phyloP scores from a whole-genome alignment of 2,797 vertebrate species.

The Lepilemur ruficaudatus region DNA sequence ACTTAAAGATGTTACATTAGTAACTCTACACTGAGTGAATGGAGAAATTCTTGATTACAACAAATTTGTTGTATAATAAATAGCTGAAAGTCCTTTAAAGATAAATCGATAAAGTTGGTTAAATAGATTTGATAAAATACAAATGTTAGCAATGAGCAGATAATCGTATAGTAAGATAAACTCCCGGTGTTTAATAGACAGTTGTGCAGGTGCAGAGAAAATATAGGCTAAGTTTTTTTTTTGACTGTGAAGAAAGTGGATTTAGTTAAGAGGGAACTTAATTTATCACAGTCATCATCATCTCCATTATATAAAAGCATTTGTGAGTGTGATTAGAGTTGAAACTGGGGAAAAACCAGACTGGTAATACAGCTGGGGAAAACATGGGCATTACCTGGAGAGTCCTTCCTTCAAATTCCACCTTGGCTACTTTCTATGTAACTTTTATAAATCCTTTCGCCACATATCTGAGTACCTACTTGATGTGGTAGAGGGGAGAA shows the following conservation, averaged over 20 bases:
- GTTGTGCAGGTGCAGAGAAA: background rate
- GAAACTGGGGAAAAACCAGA: background rate
- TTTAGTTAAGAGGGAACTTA: background rate
- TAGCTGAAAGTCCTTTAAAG: background rate
- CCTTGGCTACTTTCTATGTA: background rate
- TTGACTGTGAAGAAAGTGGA: background rate
- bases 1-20: background rate
- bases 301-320: background rate
- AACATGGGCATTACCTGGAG: background rate
- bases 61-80: background rate
- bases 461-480: background rate
- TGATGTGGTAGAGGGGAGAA: background rate
- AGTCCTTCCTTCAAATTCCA: background rate
- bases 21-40: background rate
- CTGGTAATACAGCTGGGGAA: background rate
- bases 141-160: background rate
- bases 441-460: background rate
- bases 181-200: background rate
- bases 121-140: background rate
- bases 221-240: background rate
- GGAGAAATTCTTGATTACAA: background rate
- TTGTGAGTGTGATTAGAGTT: background rate
- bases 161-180: background rate
- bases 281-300: background rate
- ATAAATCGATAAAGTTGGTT: background rate